A percentile compares a stretch with the other conserved stretches of the same genome.
Conservation (phyloP, 2,888 invertebrate species). For the Choreutis nemorana region DNA sequence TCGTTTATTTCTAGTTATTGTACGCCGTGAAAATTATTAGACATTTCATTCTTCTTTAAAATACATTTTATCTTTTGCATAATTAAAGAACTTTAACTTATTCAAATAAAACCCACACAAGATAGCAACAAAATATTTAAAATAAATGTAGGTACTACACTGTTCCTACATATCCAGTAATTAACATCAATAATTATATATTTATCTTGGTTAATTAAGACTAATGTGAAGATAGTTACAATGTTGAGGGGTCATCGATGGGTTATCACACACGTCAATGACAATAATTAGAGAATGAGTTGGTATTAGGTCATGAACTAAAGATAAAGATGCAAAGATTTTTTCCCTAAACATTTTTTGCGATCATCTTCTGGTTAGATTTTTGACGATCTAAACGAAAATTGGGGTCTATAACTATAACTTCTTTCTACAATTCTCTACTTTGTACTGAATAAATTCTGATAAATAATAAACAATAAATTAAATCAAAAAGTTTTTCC, state of each 20-base stretch:
- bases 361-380: no score
- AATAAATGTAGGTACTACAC: conserved; percentile 6
- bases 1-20: no score
- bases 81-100: conserved; percentile 1
- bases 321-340: background rate
- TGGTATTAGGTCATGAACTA: background rate
- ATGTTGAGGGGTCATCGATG: conserved; percentile 19
- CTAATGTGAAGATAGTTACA: conserved; percentile 49
- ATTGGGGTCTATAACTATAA: no score
- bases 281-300: background rate
- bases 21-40: no score
- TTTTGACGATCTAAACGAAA: no score
- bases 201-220: conserved; percentile 43
- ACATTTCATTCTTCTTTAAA: no score
- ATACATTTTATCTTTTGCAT: no score
- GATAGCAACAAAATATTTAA: conserved; percentile 2
- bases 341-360: background rate
- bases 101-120: conserved; percentile 5
- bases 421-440: no score
- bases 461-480: no score
- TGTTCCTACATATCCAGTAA: conserved; percentile 26
- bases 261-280: conserved; percentile 7
- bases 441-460: no score
- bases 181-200: no score
- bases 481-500: no score